phyloP scores from a whole-genome alignment of 2,888 invertebrate genomes.

The Pristionchus maxplancki region DNA sequence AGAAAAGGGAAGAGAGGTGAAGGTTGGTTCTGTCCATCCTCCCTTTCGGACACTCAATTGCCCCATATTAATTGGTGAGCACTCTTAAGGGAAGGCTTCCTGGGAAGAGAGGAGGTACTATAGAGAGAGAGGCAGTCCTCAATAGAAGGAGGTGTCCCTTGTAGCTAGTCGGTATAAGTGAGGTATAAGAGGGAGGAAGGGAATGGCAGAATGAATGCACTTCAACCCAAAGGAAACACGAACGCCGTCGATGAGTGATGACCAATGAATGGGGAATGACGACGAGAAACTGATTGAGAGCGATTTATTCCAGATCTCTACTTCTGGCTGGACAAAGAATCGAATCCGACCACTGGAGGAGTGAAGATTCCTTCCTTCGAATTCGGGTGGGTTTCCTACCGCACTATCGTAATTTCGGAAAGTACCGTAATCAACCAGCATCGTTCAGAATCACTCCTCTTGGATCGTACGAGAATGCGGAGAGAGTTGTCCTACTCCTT shows the following conservation, averaged over 20 bases:
- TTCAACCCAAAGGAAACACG: conserved; percentile 28
- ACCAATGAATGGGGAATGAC: not conserved
- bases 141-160: conserved; percentile 44
- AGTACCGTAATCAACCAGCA: not conserved
- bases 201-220: conserved; percentile 17
- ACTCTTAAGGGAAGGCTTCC: conserved; percentile 20
- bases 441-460: conserved; percentile 68
- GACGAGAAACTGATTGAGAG: not conserved
- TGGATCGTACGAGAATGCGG: conserved; percentile 65
- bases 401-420: too few relatives aligned
- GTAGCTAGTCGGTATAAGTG: conserved; percentile 45
- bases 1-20: conserved; percentile 45
- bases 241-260: not conserved
- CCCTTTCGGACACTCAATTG: conserved; percentile 52
- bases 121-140: conserved; percentile 23
- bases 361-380: conserved; percentile 72
- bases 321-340: conserved; percentile 74
- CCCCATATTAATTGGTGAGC: conserved; percentile 50
- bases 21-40: conserved; percentile 30
- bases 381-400: conserved; percentile 64
- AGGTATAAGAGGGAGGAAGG: conserved; percentile 36
- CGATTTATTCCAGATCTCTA: conserved; percentile 69
- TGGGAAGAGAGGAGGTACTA: conserved; percentile 29
- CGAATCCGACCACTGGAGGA: conserved; percentile 69
- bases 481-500: conserved; percentile 72